phyloP scores from a whole-genome alignment of 2,888 invertebrate genomes.

The Platynereis dumerilii region DNA sequence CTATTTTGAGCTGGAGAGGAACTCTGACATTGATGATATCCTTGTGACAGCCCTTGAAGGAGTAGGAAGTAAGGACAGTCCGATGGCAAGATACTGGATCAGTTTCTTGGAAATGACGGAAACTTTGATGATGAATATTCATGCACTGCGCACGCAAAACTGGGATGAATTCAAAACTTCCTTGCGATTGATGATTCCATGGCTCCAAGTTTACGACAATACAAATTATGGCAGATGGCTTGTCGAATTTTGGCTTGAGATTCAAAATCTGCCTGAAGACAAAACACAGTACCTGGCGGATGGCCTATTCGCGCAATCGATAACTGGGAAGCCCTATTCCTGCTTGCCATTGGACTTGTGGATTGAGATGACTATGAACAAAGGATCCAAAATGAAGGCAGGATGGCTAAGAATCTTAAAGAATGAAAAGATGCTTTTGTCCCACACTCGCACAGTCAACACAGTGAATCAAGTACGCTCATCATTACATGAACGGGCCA shows the following conservation, averaged over 20 bases:
- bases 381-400: slow-evolving; percentile 10
- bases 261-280: slow-evolving; percentile 7
- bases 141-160: slow-evolving; percentile 1
- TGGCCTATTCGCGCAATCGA: slow-evolving; percentile 6
- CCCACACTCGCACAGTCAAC: slow-evolving; percentile 1
- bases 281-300: neutral
- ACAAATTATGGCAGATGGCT: slow-evolving; percentile 1
- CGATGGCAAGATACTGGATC: neutral
- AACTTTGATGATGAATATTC: slow-evolving; percentile 6
- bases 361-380: slow-evolving; percentile 15
- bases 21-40: neutral
- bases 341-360: slow-evolving; percentile 7
- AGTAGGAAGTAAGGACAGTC: slow-evolving; percentile 4
- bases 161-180: neutral
- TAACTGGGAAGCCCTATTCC: neutral
- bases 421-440: slow-evolving; percentile 6
- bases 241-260: neutral
- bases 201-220: slow-evolving; percentile 12
- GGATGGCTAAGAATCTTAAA: slow-evolving; percentile 9
- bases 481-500: neutral
- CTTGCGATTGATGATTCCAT: slow-evolving; percentile 4
- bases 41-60: neutral
- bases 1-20: too few relatives aligned
- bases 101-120: slow-evolving; percentile 1
- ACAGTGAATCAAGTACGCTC: neutral